Evolutionary conservation across 2,888 invertebrate species (phyloP).

Genomic region (Bimastos eiseni): DNA sequence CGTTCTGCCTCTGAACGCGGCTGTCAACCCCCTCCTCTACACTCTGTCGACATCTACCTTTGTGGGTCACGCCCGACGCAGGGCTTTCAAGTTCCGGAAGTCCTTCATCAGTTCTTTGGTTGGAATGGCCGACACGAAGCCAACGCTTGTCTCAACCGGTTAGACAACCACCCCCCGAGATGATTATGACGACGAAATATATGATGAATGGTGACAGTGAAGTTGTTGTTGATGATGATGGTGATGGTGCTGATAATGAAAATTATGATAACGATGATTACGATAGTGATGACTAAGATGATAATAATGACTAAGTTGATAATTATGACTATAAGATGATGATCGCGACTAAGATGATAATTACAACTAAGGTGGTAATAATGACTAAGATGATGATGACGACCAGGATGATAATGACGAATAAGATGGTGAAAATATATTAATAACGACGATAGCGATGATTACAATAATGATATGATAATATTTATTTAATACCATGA

Average conservation of each 20-base stretch:
- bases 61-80: conserved; percentile 48
- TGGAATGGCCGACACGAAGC: conserved; percentile 23
- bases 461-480: background rate
- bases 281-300: too few relatives aligned
- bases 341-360: too few relatives aligned
- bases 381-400: background rate
- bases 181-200: background rate
- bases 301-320: too few relatives aligned
- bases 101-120: conserved; percentile 53
- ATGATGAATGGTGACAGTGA: too few relatives aligned
- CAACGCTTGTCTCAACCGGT: background rate
- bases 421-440: background rate
- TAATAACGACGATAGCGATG: background rate
- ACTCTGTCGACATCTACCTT: conserved; percentile 49
- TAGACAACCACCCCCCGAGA: background rate
- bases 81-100: conserved; percentile 52
- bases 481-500: background rate
- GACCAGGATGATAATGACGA: background rate
- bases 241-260: background rate
- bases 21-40: conserved; percentile 38
- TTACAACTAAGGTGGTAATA: background rate
- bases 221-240: background rate
- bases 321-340: background rate
- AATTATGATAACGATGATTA: background rate
- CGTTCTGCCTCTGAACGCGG: conserved; percentile 38